Evolutionary conservation across 2,888 invertebrate species (phyloP).

Genomic region (Lasioglossum figueresi): DNA sequence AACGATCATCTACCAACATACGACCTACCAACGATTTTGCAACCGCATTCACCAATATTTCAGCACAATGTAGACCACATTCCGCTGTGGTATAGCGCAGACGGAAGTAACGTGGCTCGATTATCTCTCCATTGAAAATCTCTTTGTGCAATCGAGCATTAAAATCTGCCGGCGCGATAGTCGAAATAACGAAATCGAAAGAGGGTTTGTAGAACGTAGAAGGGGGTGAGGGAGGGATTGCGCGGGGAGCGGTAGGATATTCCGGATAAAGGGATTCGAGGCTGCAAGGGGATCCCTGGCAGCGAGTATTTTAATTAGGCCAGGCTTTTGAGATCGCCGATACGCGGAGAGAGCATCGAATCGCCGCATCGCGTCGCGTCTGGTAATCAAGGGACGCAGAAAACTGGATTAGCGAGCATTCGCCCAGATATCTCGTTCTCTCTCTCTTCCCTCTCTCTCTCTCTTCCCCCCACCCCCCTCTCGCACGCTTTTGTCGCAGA

Average conservation of each 20-base stretch:
- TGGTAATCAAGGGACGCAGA: conserved; percentile 55
- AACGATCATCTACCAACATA: not conserved
- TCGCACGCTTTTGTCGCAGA: conserved; percentile 49
- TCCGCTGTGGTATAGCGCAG: not conserved
- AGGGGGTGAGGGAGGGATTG: not conserved
- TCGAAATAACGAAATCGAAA: conserved; percentile 40
- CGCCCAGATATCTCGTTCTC: not conserved
- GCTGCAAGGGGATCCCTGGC: conserved; percentile 10
- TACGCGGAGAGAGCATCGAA: conserved; percentile 27
- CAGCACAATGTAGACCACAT: not conserved
- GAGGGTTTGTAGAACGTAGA: not conserved
- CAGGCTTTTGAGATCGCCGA: conserved; percentile 53
- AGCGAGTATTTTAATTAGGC: conserved; percentile 63
- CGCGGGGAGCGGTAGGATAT: not conserved
- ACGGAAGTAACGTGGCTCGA: not conserved
- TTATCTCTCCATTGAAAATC: conserved; percentile 3
- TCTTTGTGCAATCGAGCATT: not conserved
- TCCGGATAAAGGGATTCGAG: conserved; percentile 32
- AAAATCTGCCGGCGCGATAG: conserved; percentile 12
- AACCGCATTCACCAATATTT: not conserved
- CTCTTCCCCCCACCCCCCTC: conserved; percentile 1
- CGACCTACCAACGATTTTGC: not conserved
- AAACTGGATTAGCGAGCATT: conserved; percentile 63
- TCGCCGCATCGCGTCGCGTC: conserved; percentile 23
- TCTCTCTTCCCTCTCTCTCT: not conserved